A percentile compares a stretch with the other conserved stretches of the same genome.
phyloP scores from a whole-genome alignment of 1,140 invertebrate genomes.

The Dreissena polymorpha region DNA sequence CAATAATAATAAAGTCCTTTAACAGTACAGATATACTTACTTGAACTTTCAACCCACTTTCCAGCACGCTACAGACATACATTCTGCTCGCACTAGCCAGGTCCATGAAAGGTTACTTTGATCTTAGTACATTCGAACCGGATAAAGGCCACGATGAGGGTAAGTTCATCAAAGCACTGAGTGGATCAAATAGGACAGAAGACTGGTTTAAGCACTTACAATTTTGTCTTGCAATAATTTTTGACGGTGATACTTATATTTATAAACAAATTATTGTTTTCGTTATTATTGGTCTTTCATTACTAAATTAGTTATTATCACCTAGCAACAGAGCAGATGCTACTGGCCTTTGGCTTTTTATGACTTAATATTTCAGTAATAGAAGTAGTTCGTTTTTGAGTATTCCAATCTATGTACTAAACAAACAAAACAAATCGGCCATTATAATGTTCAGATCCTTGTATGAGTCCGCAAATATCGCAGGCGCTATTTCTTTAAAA shows the following conservation, averaged over 20 bases:
- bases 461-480: no score
- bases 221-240: neutral
- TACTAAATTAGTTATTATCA: no score
- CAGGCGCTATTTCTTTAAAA: no score
- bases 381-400: no score
- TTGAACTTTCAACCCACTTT: slow-evolving; percentile 4
- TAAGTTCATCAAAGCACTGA: neutral
- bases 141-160: slow-evolving; percentile 37
- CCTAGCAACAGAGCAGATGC: no score
- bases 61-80: slow-evolving; percentile 49
- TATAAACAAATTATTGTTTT: no score
- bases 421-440: no score
- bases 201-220: neutral
- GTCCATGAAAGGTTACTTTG: slow-evolving; percentile 44
- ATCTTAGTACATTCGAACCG: slow-evolving; percentile 49
- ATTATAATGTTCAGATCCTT: no score
- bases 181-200: neutral
- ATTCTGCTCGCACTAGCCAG: slow-evolving; percentile 38
- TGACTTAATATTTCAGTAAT: no score
- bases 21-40: neutral
- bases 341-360: no score
- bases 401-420: no score
- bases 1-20: neutral
- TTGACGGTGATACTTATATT: neutral
- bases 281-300: no score